Base-by-base conservation (phyloP, 2,113 vertebrate species). In the Hyperopisus bebe region DNA sequence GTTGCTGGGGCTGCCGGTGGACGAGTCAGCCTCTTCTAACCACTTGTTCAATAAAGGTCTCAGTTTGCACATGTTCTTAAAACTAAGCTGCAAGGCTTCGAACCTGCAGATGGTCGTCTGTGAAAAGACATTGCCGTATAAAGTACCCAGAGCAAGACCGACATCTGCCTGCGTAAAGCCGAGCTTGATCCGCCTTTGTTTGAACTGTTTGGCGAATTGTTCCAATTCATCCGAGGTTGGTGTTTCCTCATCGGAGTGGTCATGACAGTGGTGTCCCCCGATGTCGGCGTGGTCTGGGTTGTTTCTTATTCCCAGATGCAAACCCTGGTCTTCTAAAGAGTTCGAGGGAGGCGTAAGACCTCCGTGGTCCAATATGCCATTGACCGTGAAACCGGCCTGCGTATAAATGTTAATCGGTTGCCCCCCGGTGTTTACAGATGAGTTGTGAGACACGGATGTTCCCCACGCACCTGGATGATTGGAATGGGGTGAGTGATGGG, bases 201-300 rank as follows among this genome's bases (percentile, higher is more conserved):
- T 99, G 95, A 98, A 99, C 94, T 97, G 98, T 94, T 99, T 99
- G 92, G 98, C 98, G 92, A 99, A 99, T 94, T 97, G 97, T 93
- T 99, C 98, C 94, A 98, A 95, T 94, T 99, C 98, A 92, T 99
- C 98, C 74, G 98, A 99, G 15, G 97, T 99, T 90, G 98, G 98
- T 90, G 98, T 98, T 94, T 99, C 98, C 95, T 99, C 98, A 89
- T 99, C 98, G n/a, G 98, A 98, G 93, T 98, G 98, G 92, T 98
- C 97, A 94, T 97, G 97, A 95, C 97, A 98, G 94, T 97, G 97
- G 89, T 98, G 97, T 2, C 95, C 95, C 8, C 95, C 96, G 89
- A 98, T 92, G 86, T 98, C 97, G 88, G 95, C 94, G 91, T 97
- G 97, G 82, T 98, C 96, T 39, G 96, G 94, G 17, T 95, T 95